Percentiles rank a stretch among this genome's conserved stretches.
Conservation (phyloP, 2,888 invertebrate species). For the Creontiades dilutus region DNA sequence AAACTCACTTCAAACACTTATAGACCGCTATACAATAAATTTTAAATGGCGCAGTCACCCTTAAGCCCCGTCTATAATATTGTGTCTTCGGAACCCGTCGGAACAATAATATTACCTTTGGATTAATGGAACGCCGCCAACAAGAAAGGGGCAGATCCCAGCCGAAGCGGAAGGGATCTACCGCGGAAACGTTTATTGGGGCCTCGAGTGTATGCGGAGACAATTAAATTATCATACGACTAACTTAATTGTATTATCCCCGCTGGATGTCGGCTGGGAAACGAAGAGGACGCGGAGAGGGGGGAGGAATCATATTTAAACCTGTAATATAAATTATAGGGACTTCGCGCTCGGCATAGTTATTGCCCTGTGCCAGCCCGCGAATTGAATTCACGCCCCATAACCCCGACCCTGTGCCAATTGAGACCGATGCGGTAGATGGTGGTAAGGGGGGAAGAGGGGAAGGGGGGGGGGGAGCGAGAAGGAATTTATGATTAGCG, state of each 20-base stretch:
- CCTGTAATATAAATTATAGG: conserved; percentile 60
- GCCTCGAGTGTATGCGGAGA: conserved; percentile 40
- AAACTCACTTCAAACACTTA: too few relatives aligned
- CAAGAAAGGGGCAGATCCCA: background rate
- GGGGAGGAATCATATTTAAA: conserved; percentile 46
- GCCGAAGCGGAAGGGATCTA: background rate
- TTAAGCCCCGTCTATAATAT: too few relatives aligned
- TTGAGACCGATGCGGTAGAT: background rate
- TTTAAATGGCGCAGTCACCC: too few relatives aligned
- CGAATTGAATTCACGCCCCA: conserved; percentile 61
- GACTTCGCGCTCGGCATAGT: conserved; percentile 41
- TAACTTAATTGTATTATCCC: conserved; percentile 58
- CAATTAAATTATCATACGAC: conserved; percentile 64
- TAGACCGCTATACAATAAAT: too few relatives aligned
- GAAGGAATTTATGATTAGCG: conserved; percentile 39
- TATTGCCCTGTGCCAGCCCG: conserved; percentile 38
- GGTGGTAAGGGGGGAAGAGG: too few relatives aligned
- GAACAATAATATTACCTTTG: conserved; percentile 21
- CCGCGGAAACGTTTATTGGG: conserved; percentile 33
- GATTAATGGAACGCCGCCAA: background rate
- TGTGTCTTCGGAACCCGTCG: too few relatives aligned
- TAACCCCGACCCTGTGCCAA: conserved; percentile 46
- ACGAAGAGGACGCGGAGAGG: background rate
- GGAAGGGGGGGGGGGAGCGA: background rate
- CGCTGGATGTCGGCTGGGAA: background rate